Evolutionary conservation across 1,140 invertebrate species (phyloP), one percentile per base, ranked within the genome.

Genomic region (Bombus turneri): DNA sequence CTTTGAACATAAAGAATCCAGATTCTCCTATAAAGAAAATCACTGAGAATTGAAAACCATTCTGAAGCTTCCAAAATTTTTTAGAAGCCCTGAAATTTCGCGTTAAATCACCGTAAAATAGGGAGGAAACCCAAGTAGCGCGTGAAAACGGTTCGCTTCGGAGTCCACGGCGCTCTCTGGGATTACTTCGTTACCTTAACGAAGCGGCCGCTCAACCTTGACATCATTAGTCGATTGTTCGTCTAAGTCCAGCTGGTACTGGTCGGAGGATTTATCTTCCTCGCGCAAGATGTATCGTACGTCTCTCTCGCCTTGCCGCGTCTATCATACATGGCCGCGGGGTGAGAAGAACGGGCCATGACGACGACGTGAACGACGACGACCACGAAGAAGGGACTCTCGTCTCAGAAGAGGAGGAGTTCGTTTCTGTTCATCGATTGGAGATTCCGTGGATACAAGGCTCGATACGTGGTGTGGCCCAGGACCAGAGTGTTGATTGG

Each of bases 181-280:
- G 77, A 90, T 90, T 86, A 89, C 89, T 89, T 90, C 89, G 89
- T 87, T 90, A 87, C 80, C 68, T 88, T 90, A 90, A 90, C 89
- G 88, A 90, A 90, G 86, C 82, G 77, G 83, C 79, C 86, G 74
- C 72, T 90, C 86, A 90, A 87, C 88, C 89, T 90, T 90, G 88
- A 90, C 88, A 90, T 88, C 88, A 90, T 90, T 90, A 90, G 80
- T 72, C 88, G 88, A 90, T 90, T 90, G 88, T 90, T 90, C 88
- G 86, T 87, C 82, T 89, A 90, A 87, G 83, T 85, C 75, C 83
- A 82, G 62, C 77, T 75, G 75, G 82, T 83, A 78, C 82, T 41
- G 72, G 86, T 71, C 80, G 41, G 72, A 57, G 83, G 75, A 90
- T 90, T 90, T 88, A 90, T 90, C 89, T 90, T 90, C 77, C 64